phyloP scores from a whole-genome alignment of 1,140 invertebrate genomes.

The Coptotermes formosanus region DNA sequence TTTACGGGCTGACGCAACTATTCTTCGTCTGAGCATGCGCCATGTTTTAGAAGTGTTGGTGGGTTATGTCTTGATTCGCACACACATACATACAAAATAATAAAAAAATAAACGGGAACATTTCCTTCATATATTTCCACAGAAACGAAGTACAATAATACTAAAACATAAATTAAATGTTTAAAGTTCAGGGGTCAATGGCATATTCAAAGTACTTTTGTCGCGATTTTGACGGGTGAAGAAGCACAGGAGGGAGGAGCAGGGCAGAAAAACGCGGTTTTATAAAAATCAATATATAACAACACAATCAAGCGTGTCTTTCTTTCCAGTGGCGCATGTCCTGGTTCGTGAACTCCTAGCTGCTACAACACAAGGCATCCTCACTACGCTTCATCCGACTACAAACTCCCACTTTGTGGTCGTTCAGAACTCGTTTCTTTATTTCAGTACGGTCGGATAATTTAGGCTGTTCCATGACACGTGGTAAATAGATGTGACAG shows the following conservation, averaged over 20 bases:
- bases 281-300: constrained; percentile 7
- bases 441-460: too few relatives aligned
- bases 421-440: background rate
- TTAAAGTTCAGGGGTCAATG: background rate
- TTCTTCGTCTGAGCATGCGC: background rate
- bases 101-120: background rate
- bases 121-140: background rate
- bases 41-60: background rate
- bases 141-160: background rate
- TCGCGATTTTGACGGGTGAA: background rate
- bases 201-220: background rate
- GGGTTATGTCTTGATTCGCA: background rate
- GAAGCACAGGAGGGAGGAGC: background rate
- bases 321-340: background rate
- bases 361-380: background rate
- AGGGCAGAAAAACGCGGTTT: background rate
- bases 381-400: background rate
- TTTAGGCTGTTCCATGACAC: too few relatives aligned
- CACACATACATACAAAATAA: background rate
- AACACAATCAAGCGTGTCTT: background rate
- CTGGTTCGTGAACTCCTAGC: background rate
- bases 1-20: background rate
- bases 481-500: too few relatives aligned
- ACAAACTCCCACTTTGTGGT: background rate
- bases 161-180: background rate